Evolutionary conservation across 2,113 vertebrate genomes (phyloP).

Genomic region (Arothron firmamentum): DNA sequence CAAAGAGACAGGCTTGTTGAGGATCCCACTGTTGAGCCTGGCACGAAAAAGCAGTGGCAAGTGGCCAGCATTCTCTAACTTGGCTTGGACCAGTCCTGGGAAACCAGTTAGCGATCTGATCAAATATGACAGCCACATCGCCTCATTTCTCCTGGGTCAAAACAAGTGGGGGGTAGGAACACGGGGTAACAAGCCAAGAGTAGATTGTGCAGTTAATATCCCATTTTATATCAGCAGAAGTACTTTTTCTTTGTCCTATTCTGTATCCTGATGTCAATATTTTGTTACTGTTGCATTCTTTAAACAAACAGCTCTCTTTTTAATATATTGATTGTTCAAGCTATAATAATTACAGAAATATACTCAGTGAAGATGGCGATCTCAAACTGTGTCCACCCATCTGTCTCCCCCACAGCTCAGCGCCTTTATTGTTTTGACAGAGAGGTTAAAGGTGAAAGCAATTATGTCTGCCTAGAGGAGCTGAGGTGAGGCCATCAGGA

Average conservation of each 20-base stretch:
- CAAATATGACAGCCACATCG: conserved; percentile 72
- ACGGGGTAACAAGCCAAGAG: neutral
- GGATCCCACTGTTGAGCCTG: conserved; percentile 69
- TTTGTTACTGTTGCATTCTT: too few relatives aligned
- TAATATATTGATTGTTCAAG: conserved; percentile 4
- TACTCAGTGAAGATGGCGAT: conserved; percentile 15
- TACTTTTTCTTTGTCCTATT: neutral
- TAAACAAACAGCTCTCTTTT: neutral
- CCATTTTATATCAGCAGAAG: neutral
- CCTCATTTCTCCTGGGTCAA: conserved; percentile 49
- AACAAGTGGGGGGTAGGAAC: conserved; percentile 18
- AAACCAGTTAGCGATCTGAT: conserved; percentile 67
- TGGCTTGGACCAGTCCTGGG: conserved; percentile 53
- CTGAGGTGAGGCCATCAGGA: conserved; percentile 52
- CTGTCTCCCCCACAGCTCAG: conserved; percentile 20
- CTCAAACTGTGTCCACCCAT: conserved; percentile 23
- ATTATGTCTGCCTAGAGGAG: conserved; percentile 46
- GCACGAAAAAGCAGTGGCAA: conserved; percentile 56
- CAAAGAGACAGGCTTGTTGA: conserved; percentile 69
- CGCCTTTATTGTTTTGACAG: conserved; percentile 44
- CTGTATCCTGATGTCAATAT: too few relatives aligned
- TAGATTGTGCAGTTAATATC: neutral
- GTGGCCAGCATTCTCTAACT: conserved; percentile 57
- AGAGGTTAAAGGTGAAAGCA: conserved; percentile 54
- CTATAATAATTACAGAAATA: neutral